Evolutionary conservation across 2,797 vertebrate species (phyloP).

Genomic region (Clarias fuscus): DNA sequence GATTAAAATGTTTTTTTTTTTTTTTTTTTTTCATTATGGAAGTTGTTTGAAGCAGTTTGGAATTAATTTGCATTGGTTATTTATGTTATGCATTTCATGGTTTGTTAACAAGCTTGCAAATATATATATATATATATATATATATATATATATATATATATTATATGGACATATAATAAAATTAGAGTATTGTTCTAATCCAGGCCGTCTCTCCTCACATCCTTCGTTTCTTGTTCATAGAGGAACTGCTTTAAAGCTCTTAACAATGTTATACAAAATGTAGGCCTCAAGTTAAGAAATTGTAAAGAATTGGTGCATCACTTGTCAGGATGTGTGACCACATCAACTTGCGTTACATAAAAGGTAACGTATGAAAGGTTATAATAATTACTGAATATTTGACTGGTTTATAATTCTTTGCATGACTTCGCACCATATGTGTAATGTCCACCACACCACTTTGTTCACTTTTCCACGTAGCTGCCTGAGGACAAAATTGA

Average conservation of each 20-base stretch:
- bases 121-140: too few relatives aligned
- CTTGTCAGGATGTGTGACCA: background rate
- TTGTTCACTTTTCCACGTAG: background rate
- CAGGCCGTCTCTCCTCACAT: background rate
- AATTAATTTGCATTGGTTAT: constrained; percentile 31
- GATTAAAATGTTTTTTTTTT: background rate
- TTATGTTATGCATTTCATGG: constrained; percentile 44
- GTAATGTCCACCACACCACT: background rate
- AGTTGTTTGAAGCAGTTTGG: constrained; percentile 17
- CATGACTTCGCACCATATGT: background rate
- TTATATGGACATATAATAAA: constrained; percentile 22
- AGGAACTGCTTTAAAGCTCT: background rate
- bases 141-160: too few relatives aligned
- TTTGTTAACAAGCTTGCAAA: constrained; percentile 39
- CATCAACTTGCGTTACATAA: background rate
- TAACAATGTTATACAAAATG: background rate
- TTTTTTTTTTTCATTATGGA: background rate
- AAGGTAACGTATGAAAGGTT: background rate
- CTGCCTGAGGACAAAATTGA: background rate
- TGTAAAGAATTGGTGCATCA: background rate
- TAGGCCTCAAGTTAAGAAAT: background rate
- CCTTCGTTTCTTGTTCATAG: background rate
- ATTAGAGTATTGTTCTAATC: constrained; percentile 46
- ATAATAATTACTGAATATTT: background rate
- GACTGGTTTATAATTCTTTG: background rate